Evolutionary conservation across 2,888 invertebrate genomes (phyloP), one percentile per base, ranked within the genome.

Genomic region (Gymnosoma rotundatum): DNA sequence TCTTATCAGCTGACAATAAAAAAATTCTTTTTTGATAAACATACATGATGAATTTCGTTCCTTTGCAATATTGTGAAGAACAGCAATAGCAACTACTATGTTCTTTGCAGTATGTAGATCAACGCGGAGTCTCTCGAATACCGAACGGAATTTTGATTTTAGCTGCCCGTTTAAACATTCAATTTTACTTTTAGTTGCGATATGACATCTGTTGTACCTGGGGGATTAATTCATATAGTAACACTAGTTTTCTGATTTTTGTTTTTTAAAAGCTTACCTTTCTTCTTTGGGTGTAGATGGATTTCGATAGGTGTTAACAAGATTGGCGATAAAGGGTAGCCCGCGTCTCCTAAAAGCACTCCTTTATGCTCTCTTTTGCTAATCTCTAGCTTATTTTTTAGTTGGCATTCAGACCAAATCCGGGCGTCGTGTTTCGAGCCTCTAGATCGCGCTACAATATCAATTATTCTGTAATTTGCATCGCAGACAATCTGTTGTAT

Each of bases 301-400:
- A 75, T 79, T 83, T 72, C 83, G 56, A 5, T 38, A 21, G 78
- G 72, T 12, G 78, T 78, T 67, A 74, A 52, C 36, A 83, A 48
- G 38, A 83, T 83, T 58, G 73, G 32, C 48, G 83, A 75, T 20
- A 25, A 38, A 12, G 83, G 75, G 48, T 83, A 83, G 42, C 78
- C 78, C 32, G 50, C 73, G 63, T 83, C 78, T 20, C 75, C 79
- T 21, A 78, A 14, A 50, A 74, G 60, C 38, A 83, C 74, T 45
- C 69, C 78, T 63, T 78, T 83, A 25, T 83, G 78, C 14, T 36
- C 45, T 25, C 60, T 48, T 63, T 61, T 78, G 9, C 32, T 78
- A 14, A 10, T 12, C 32, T 83, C 78, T 45, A 83, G 42, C 21
- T 25, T 78, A 6, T 10, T 54, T 67, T 73, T 78, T 54, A 83